A percentile compares a stretch with the other conserved stretches of the same genome.
These are phyloP conservation scores for Grammatotria lemairii DNA, from an alignment of 2,113 vertebrate species.

Conservation along the genomic window DNA sequence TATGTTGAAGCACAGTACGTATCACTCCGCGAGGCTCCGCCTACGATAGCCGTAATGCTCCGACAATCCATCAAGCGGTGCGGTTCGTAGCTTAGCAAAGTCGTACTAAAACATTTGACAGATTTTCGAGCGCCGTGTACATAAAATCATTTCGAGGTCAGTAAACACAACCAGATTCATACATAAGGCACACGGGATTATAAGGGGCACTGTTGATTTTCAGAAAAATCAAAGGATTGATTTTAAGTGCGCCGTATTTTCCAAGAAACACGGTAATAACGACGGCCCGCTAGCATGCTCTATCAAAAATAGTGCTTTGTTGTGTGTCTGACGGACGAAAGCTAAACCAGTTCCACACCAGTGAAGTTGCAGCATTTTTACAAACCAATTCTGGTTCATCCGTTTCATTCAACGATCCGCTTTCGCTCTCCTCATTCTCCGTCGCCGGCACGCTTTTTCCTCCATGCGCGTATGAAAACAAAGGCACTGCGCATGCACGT, in stretches of 20 bases:
- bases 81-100: too few relatives aligned
- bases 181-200: not conserved
- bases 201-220: rapidly evolving
- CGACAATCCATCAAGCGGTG: too few relatives aligned
- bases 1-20: too few relatives aligned
- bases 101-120: too few relatives aligned
- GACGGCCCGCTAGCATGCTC: rapidly evolving
- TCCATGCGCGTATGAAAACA: rapidly evolving
- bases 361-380: rapidly evolving
- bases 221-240: not conserved
- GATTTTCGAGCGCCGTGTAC: too few relatives aligned
- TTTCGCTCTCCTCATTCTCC: rapidly evolving
- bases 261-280: rapidly evolving
- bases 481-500: rapidly evolving
- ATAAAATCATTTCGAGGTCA: rapidly evolving
- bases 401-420: rapidly evolving
- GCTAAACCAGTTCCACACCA: rapidly evolving
- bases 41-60: rapidly evolving
- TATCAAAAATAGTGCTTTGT: not conserved
- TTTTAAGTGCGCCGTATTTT: not conserved
- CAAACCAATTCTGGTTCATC: rapidly evolving
- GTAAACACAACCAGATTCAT: not conserved
- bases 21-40: too few relatives aligned
- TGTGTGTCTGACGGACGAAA: rapidly evolving
- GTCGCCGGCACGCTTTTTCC: rapidly evolving